Percentiles rank a stretch among this genome's conserved stretches.
phyloP scores from a whole-genome alignment of 2,113 vertebrate genomes.

The Drymodes brunneopygia region DNA sequence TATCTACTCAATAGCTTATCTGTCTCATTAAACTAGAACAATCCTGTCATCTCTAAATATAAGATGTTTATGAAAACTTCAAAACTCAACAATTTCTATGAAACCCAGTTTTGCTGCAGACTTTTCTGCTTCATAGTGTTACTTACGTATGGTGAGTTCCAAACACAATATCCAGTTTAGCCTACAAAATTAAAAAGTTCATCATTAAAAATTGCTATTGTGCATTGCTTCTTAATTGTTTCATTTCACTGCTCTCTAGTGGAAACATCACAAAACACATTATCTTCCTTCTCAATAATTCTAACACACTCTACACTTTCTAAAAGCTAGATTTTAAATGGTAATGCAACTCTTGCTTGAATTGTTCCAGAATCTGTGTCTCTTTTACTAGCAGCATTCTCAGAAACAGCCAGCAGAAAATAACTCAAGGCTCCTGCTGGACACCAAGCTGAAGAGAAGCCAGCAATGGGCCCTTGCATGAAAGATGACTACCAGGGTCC shows the following conservation, averaged over 20 bases:
- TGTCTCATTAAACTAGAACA: background rate
- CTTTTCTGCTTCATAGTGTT: background rate
- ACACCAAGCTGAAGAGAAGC: background rate
- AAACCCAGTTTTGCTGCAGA: background rate
- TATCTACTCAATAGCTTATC: background rate
- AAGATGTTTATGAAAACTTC: background rate
- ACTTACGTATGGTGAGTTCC: slow-evolving; percentile 99
- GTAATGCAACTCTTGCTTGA: background rate
- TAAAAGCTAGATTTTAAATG: background rate
- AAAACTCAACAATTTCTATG: background rate
- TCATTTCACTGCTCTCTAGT: slow-evolving; percentile 66
- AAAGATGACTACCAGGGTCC: background rate
- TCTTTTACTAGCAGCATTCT: background rate
- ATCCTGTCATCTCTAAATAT: background rate
- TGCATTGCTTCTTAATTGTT: background rate
- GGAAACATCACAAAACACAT: slow-evolving; percentile 20
- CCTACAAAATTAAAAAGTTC: slow-evolving; percentile 72
- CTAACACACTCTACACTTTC: background rate
- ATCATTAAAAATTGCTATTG: background rate
- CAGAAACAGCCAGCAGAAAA: background rate
- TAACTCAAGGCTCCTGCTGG: background rate
- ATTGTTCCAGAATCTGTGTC: background rate
- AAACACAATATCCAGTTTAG: slow-evolving; percentile 96
- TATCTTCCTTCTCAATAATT: background rate
- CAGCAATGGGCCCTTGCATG: background rate